Percentiles rank a stretch among this genome's conserved stretches.
These are phyloP conservation scores for Arnoldichthys spilopterus DNA, from an alignment of 2,797 vertebrate genomes.

Conservation along the genomic window DNA sequence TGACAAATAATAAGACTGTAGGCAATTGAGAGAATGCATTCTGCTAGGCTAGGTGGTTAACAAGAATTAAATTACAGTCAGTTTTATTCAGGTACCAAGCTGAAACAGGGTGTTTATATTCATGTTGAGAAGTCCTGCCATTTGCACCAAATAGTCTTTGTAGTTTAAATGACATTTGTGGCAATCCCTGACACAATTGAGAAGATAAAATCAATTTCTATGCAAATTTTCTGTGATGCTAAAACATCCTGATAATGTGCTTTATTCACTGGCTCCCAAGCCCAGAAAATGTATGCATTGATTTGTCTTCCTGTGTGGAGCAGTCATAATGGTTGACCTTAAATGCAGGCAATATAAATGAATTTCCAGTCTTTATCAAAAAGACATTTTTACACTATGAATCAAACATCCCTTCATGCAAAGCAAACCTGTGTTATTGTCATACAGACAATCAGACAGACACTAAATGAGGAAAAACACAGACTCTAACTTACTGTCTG, in stretches of 20 bases:
- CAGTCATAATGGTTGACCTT: slow-evolving; percentile 73
- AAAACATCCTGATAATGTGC: slow-evolving; percentile 73
- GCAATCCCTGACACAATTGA: slow-evolving; percentile 69
- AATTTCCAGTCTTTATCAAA: slow-evolving; percentile 64
- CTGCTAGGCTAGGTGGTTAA: slow-evolving; percentile 46
- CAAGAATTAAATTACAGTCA: slow-evolving; percentile 62
- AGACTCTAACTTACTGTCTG: background rate
- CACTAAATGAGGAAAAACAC: background rate
- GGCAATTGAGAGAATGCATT: slow-evolving; percentile 47
- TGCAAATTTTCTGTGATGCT: slow-evolving; percentile 78
- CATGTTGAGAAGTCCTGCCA: slow-evolving; percentile 41
- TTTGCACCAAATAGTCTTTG: slow-evolving; percentile 70
- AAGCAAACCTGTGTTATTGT: slow-evolving; percentile 16
- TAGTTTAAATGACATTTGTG: slow-evolving; percentile 73
- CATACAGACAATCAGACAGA: background rate
- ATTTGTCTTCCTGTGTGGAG: slow-evolving; percentile 72
- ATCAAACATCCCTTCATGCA: slow-evolving; percentile 16
- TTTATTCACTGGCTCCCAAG: slow-evolving; percentile 74
- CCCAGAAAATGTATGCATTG: slow-evolving; percentile 70
- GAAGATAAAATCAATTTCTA: slow-evolving; percentile 81
- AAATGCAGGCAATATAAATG: slow-evolving; percentile 66
- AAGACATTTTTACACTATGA: slow-evolving; percentile 9
- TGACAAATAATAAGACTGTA: slow-evolving; percentile 33
- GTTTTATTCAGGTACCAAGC: slow-evolving; percentile 64
- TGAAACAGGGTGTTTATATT: slow-evolving; percentile 62